Evolutionary conservation across 2,888 invertebrate species (phyloP), one percentile per base, ranked within the genome.

Genomic region (Emmelina monodactyla): DNA sequence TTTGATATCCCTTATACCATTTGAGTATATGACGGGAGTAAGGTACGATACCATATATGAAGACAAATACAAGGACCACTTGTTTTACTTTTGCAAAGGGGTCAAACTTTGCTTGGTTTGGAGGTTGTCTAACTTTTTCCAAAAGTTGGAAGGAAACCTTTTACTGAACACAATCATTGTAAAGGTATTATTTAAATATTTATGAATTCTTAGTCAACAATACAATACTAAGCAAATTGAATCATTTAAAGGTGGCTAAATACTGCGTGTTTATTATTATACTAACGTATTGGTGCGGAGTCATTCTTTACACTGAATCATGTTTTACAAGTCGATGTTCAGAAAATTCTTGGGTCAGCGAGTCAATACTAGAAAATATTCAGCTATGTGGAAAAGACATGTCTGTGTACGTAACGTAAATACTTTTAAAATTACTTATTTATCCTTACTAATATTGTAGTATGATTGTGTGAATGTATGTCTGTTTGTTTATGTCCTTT

Each of bases 321-420:
- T 83, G 83, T 51, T 82, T 80, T 43, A 68, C 73, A 13, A 62
- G 49, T 37, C 58, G 71, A 37, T 83, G 83, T 44, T 58, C 70
- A 2, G 63, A 75, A 49, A 59, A 65, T 39, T 80, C 82, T 10
- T 83, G 83, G 83, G 82, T 70, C n/a, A n/a, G n/a, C n/a, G 48
- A 11, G 41, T 49, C 7, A 41, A 39, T 16, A 37, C 41, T n/a
- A 54, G 48, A 42, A 61, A 63, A 73, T 70, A 52, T 49, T n/a
- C n/a, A n/a, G n/a, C n/a, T n/a, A n/a, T n/a, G n/a, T n/a, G n/a
- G n/a, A n/a, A n/a, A n/a, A n/a, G n/a, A n/a, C n/a, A n/a, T n/a
- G n/a, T n/a, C n/a, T n/a, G n/a, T n/a, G n/a, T n/a, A n/a, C n/a
- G n/a, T n/a, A n/a, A n/a, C n/a, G n/a, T n/a, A n/a, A n/a, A n/a